Evolutionary conservation across 2,888 invertebrate genomes (phyloP), one percentile per base, ranked within the genome.

Genomic region (Ephialtes manifestator): DNA sequence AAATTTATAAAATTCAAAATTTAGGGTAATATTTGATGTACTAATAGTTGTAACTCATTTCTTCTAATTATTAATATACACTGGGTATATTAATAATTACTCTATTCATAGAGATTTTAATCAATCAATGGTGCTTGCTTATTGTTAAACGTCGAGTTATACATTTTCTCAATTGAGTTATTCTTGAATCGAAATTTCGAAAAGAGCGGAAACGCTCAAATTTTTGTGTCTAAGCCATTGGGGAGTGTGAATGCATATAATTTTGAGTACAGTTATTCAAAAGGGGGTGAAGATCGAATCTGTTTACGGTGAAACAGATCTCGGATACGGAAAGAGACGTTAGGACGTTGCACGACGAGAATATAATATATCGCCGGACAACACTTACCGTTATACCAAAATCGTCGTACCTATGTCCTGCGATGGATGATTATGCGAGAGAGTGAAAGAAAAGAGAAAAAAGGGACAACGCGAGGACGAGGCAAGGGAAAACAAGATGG

Each of bases 321-420:
- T 87, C 72, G 74, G 89, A 86, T 84, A 87, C 88, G 88, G 89
- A 91, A 89, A 90, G 91, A 91, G 91, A 90, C 86, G 88, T 91
- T 88, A 90, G 86, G 81, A 85, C 81, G 82, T 83, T 76, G 83
- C 84, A 75, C 84, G 84, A 70, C 70, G 55, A 78, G n/a, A n/a
- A n/a, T n/a, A n/a, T 90, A 90, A 91, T 91, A 91, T 91, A 91
- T 91, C 87, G 86, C 87, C 87, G 87, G 91, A 91, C 89, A 87
- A 87, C 65, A 81, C 76, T 87, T 88, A 90, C 91, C 91, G 89
- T 91, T 91, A 91, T 68, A 71, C 84, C 43, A 53, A 76, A 72
- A 85, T 80, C 68, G 7, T 75, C 72, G 74, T 81, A 67, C 71
- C 70, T 71, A 43, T 85, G 80, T 83, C 83, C 85, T 80, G 88